Conservation (phyloP, 2,888 invertebrate genomes). For the Cybosia mesomella region DNA sequence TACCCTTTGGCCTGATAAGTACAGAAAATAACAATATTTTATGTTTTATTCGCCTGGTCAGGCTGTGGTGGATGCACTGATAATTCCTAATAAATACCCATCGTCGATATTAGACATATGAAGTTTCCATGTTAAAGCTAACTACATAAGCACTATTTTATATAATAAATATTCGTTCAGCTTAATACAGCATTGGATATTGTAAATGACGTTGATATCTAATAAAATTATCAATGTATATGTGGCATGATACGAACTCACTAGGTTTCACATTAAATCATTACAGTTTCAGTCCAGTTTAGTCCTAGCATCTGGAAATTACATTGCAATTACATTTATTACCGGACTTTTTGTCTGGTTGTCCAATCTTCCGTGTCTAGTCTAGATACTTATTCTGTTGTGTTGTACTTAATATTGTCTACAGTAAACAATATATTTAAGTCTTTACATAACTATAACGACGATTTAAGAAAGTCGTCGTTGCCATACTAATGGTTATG, state of each 20-base stretch:
- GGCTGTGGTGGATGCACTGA: no score
- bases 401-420: background rate
- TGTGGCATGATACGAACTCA: background rate
- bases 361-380: background rate
- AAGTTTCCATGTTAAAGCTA: no score
- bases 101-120: no score
- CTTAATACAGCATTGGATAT: background rate
- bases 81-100: no score
- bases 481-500: background rate
- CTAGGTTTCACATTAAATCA: background rate
- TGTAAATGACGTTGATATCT: conserved; percentile 1
- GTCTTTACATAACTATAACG: background rate
- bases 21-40: background rate
- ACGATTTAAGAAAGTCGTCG: background rate
- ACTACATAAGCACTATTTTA: no score
- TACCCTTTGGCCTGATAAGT: background rate
- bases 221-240: background rate
- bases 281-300: background rate
- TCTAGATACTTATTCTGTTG: background rate
- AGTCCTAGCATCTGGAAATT: background rate
- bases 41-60: background rate
- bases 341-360: background rate
- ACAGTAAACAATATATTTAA: background rate
- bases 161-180: no score
- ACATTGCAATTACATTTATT: background rate